phyloP scores from a whole-genome alignment of 2,797 vertebrate genomes.

The Aselliscus stoliczkanus region DNA sequence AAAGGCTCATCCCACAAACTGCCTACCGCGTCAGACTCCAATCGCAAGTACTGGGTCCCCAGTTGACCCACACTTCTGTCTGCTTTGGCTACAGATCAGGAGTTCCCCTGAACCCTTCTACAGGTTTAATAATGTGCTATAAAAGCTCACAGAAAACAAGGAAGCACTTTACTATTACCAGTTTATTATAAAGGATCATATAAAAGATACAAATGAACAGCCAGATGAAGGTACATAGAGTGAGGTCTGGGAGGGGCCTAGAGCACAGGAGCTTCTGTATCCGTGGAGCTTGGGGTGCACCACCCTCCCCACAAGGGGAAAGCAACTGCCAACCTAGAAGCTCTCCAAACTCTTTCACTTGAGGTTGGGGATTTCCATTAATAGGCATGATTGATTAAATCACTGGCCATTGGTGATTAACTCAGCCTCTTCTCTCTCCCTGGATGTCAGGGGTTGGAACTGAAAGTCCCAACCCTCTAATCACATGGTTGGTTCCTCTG shows the following conservation, averaged over 20 bases:
- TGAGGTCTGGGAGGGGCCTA: neutral
- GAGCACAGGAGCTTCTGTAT: neutral
- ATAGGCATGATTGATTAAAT: neutral
- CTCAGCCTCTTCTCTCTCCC: neutral
- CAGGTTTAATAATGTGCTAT: neutral
- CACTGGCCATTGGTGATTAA: neutral
- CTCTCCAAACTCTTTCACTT: neutral
- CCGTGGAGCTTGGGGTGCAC: neutral
- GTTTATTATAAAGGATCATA: neutral
- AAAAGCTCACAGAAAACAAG: neutral
- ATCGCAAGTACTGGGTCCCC: too few species aligned
- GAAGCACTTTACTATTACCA: neutral
- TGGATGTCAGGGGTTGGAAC: neutral
- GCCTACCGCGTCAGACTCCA: neutral
- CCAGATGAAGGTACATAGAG: neutral
- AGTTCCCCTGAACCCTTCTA: too few species aligned
- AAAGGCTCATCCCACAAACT: neutral
- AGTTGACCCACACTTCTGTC: neutral
- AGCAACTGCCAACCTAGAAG: neutral
- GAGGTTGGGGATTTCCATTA: neutral
- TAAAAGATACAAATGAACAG: neutral
- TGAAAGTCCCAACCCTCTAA: neutral
- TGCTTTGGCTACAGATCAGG: neutral
- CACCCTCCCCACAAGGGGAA: neutral
- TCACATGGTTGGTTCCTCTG: neutral